These are phyloP conservation scores for Steinernema feltiae DNA, from an alignment of 1,140 invertebrate species.

Conservation along the genomic window DNA sequence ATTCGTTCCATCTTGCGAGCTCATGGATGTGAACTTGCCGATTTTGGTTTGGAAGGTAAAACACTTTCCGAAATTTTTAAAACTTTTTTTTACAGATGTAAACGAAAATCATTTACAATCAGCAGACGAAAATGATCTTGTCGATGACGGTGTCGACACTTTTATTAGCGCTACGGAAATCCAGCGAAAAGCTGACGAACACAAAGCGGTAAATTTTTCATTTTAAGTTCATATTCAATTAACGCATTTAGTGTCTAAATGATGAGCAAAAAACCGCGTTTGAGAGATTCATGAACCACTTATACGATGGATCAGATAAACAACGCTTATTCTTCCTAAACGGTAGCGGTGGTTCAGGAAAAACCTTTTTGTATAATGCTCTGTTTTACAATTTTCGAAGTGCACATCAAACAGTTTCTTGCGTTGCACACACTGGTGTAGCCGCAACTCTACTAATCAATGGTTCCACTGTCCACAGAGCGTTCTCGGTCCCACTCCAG, in stretches of 20 bases:
- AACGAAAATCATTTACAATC: not conserved
- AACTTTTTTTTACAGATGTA: not conserved
- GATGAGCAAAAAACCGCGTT: not conserved
- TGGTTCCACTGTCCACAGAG: conserved; percentile 39
- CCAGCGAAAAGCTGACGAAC: not conserved
- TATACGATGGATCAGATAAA: not conserved
- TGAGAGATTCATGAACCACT: not conserved
- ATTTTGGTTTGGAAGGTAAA: conserved; percentile 20
- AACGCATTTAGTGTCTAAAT: not conserved
- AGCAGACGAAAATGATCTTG: not conserved
- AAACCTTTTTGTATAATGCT: conserved; percentile 57
- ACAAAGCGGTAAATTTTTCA: not conserved
- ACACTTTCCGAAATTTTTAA: not conserved
- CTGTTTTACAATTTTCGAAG: conserved; percentile 19
- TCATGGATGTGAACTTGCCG: not conserved
- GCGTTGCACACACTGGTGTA: conserved; percentile 44
- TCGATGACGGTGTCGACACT: not conserved
- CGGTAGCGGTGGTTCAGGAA: conserved; percentile 55
- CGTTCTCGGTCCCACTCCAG: conserved; percentile 23
- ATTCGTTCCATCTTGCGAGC: not conserved
- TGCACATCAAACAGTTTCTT: conserved; percentile 24
- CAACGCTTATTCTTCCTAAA: conserved; percentile 36
- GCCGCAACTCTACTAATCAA: conserved; percentile 46
- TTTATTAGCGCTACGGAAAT: not conserved
- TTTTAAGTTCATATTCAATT: not conserved